These are phyloP conservation scores for Dendrolimus punctatus DNA, from an alignment of 1,140 invertebrate genomes.

Conservation along the genomic window DNA sequence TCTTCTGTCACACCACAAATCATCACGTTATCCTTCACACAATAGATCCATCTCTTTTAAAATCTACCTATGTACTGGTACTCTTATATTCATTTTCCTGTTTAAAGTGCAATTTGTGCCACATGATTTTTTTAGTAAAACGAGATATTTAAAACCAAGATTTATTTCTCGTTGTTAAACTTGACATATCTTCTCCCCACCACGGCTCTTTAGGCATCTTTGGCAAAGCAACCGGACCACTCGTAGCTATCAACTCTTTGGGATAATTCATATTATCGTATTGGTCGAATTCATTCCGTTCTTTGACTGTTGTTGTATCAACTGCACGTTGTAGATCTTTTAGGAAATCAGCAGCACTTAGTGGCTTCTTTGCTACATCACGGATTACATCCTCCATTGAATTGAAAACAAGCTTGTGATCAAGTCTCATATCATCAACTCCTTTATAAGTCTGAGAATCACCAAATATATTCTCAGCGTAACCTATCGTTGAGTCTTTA, in stretches of 20 bases:
- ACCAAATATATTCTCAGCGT: conserved; percentile 1
- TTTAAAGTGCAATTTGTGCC: no score
- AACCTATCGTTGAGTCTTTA: conserved; percentile 1
- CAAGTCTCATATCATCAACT: no score
- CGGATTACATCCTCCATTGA: not conserved
- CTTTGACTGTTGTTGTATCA: conserved; percentile 14
- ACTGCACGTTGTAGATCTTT: conserved; percentile 1
- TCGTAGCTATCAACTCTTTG: conserved; percentile 16
- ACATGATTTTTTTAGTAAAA: not conserved
- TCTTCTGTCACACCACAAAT: no score
- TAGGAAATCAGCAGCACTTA: not conserved
- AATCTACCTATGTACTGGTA: no score
- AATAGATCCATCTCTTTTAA: no score
- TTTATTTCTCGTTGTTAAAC: not conserved
- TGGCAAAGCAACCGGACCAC: conserved; percentile 14
- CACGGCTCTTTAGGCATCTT: conserved; percentile 7
- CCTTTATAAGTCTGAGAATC: not conserved
- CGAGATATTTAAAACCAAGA: conserved; percentile 5
- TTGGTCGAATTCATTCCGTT: conserved; percentile 30
- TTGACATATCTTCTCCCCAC: conserved; percentile 5
- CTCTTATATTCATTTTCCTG: no score
- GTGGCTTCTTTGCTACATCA: no score
- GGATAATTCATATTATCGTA: conserved; percentile 23
- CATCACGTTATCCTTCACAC: no score
- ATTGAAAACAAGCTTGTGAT: not conserved